These are phyloP conservation scores for Omphaloscelis lunosa DNA, from an alignment of 2,888 invertebrate species.

Conservation along the genomic window DNA sequence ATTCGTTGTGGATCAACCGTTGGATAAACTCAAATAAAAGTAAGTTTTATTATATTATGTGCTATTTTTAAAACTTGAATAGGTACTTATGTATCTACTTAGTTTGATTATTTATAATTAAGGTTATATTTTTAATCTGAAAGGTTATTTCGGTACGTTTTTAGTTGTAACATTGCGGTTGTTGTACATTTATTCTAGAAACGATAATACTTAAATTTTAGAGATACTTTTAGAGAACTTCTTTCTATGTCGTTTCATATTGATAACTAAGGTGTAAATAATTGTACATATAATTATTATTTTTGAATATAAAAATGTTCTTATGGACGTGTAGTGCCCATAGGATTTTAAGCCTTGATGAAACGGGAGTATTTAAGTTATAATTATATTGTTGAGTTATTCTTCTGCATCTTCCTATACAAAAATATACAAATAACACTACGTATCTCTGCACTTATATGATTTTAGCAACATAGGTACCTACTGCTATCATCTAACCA, in stretches of 20 bases:
- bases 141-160: background rate
- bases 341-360: too few species aligned
- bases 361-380: background rate
- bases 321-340: too few species aligned
- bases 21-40: conserved; percentile 38
- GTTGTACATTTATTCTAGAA: background rate
- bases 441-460: too few species aligned
- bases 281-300: background rate
- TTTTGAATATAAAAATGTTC: background rate
- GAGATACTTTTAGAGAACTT: background rate
- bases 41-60: conserved; percentile 39
- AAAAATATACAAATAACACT: too few species aligned
- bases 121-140: background rate
- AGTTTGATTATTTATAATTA: background rate
- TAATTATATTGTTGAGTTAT: too few species aligned
- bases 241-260: background rate
- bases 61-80: background rate
- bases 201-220: background rate
- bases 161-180: too few species aligned
- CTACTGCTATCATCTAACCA: too few species aligned
- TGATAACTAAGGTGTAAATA: background rate
- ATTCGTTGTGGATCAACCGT: conserved; percentile 31
- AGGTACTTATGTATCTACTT: too few species aligned
- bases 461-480: too few species aligned
- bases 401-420: too few species aligned